A percentile compares a stretch with the other conserved stretches of the same genome.
phyloP scores from a whole-genome alignment of 30 jellyfish, hydroid and myxozoan species.

The Pelagia noctiluca region DNA sequence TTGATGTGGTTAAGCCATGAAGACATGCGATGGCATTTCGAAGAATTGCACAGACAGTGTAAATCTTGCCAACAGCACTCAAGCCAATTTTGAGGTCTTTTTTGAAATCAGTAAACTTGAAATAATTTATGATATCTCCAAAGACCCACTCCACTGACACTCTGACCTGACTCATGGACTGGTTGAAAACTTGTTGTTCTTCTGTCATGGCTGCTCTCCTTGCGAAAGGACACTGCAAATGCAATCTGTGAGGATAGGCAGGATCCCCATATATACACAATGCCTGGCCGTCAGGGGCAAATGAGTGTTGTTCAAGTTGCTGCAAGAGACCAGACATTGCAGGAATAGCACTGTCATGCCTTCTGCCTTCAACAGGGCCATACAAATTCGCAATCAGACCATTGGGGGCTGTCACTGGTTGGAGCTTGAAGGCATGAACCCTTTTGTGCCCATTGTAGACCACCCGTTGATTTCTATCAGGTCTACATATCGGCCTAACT shows the following conservation, averaged over 20 bases:
- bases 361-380: too few species aligned
- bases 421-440: background rate
- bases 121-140: too few species aligned
- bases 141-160: background rate
- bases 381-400: background rate
- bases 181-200: background rate
- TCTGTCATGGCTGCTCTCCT: slow-evolving; percentile 16
- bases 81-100: slow-evolving; percentile 51
- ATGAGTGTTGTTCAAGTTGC: background rate
- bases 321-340: background rate
- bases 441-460: too few species aligned
- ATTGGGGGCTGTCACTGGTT: background rate
- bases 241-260: background rate
- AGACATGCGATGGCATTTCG: slow-evolving; percentile 70
- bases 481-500: background rate
- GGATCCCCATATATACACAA: too few species aligned
- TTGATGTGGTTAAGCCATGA: slow-evolving; percentile 56
- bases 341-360: too few species aligned
- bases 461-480: background rate
- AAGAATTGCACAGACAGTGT: slow-evolving; percentile 57
- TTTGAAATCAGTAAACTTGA: slow-evolving; percentile 48
- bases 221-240: background rate
- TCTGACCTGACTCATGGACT: background rate
- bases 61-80: slow-evolving; percentile 63
- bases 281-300: slow-evolving; percentile 9